Evolutionary conservation across 2,113 vertebrate genomes (phyloP).

Genomic region (Phaetusa simplex): DNA sequence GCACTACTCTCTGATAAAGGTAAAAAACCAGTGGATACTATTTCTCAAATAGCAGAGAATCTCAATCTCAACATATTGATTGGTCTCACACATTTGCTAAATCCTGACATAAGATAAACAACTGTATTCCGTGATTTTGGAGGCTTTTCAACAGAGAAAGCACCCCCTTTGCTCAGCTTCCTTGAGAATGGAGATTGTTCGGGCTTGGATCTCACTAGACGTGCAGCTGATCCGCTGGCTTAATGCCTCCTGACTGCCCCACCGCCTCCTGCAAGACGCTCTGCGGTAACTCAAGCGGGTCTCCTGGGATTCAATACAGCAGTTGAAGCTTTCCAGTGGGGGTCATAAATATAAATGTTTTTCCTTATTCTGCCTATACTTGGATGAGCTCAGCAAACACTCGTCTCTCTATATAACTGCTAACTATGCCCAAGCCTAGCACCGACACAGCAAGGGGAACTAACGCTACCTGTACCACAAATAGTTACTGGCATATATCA

Average conservation of each 20-base stretch:
- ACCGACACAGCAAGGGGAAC: not conserved
- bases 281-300: not conserved
- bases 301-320: not conserved
- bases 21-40: not conserved
- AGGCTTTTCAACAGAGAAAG: not conserved
- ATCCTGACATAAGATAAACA: not conserved
- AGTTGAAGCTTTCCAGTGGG: not conserved
- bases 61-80: not conserved
- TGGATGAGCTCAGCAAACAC: not conserved
- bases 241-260: not conserved
- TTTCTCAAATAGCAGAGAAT: not conserved
- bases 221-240: not conserved
- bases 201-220: not conserved
- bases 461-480: not conserved
- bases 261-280: not conserved
- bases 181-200: not conserved
- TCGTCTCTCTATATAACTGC: not conserved
- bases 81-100: not conserved
- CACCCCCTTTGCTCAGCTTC: not conserved
- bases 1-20: fast-evolving
- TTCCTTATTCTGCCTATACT: not conserved
- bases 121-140: not conserved
- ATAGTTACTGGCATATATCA: not conserved
- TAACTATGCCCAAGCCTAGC: not conserved
- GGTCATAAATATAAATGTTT: not conserved